phyloP scores from a whole-genome alignment of 2,113 vertebrate species.

The Cryptotis parvus region DNA sequence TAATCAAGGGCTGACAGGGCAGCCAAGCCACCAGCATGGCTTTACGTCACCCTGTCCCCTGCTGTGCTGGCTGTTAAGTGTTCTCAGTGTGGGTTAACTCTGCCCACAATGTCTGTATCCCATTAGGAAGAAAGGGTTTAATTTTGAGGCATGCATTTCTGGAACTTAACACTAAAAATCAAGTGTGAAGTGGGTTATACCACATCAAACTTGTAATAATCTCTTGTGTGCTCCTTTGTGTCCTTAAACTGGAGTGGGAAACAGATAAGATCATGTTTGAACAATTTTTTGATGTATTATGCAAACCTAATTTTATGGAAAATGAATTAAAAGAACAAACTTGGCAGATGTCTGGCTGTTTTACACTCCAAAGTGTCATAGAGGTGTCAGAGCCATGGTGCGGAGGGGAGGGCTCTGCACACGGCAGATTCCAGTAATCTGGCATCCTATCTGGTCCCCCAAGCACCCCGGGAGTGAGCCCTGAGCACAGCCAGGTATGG shows the following conservation, averaged over 20 bases:
- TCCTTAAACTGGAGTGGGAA: neutral
- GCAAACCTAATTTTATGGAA: neutral
- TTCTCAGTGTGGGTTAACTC: neutral
- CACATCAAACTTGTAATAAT: neutral
- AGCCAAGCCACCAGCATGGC: neutral
- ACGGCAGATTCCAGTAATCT: no score
- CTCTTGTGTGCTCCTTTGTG: no score
- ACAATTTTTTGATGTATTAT: neutral
- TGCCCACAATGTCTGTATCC: neutral
- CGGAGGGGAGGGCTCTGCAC: no score
- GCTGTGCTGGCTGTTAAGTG: rapidly evolving
- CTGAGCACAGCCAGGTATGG: no score
- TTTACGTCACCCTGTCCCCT: neutral
- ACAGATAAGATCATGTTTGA: neutral
- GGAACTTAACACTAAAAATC: neutral
- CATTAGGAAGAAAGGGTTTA: neutral
- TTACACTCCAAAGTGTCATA: neutral
- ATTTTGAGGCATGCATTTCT: rapidly evolving
- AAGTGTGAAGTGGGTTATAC: neutral
- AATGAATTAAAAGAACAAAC: neutral
- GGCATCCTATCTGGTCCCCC: no score
- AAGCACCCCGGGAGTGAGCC: no score
- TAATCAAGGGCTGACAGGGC: neutral
- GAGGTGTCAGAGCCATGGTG: neutral
- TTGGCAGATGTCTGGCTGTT: neutral